A percentile compares a stretch with the other conserved stretches of the same genome.
phyloP scores from a whole-genome alignment of 2,113 vertebrate species.

The Corydoras sp. region DNA sequence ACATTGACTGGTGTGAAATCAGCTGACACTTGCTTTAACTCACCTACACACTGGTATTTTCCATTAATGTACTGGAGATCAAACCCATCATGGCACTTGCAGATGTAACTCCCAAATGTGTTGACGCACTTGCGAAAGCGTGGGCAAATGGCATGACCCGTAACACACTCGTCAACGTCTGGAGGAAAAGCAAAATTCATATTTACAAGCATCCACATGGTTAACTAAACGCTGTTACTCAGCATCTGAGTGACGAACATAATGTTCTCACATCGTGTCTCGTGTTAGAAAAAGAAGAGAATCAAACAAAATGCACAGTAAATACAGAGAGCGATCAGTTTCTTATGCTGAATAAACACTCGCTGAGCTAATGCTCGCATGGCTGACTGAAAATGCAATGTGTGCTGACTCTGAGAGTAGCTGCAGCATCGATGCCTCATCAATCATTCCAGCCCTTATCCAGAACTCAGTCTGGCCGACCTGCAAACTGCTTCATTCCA shows the following conservation, averaged over 20 bases:
- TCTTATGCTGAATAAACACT: slow-evolving; percentile 6
- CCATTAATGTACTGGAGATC: slow-evolving; percentile 88
- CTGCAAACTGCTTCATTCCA: slow-evolving; percentile 2
- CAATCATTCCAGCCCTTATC: slow-evolving; percentile 14
- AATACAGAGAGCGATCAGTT: slow-evolving; percentile 44
- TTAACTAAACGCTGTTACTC: no score
- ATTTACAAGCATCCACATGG: no score
- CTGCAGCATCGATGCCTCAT: slow-evolving; percentile 2
- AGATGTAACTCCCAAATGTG: slow-evolving; percentile 96
- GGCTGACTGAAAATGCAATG: neutral
- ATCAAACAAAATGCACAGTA: neutral
- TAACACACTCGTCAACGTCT: slow-evolving; percentile 91
- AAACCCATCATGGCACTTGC: slow-evolving; percentile 90
- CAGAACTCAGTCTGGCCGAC: neutral
- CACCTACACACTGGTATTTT: slow-evolving; percentile 95
- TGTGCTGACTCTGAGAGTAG: neutral
- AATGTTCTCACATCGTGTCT: no score
- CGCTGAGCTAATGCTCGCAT: neutral
- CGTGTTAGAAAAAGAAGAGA: no score
- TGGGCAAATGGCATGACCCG: slow-evolving; percentile 80
- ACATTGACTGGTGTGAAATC: no score
- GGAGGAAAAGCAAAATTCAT: neutral
- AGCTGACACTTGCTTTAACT: slow-evolving; percentile 32
- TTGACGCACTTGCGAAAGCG: slow-evolving; percentile 88
- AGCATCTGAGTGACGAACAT: no score